These are phyloP conservation scores for Macrosteles quadrilineatus DNA, from an alignment of 1,140 invertebrate species.

Conservation along the genomic window DNA sequence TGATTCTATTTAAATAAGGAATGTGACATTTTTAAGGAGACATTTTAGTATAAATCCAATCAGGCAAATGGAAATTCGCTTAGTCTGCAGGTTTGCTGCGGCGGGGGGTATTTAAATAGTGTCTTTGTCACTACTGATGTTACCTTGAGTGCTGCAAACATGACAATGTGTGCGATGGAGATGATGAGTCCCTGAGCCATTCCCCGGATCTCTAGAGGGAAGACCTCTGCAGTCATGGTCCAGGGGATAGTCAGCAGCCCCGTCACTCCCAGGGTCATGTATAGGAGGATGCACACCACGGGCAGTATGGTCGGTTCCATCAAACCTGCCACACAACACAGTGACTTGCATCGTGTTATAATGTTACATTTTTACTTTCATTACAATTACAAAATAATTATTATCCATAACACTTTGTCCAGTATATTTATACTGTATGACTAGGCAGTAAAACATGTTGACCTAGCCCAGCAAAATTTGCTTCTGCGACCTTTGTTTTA, in stretches of 20 bases:
- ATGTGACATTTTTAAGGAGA: too few species aligned
- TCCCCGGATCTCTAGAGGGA: slow-evolving; percentile 60
- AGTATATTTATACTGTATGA: too few species aligned
- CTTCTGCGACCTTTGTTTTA: too few species aligned
- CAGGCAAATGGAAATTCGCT: too few species aligned
- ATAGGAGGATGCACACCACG: slow-evolving; percentile 54
- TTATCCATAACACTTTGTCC: not conserved
- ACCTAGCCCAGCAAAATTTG: too few species aligned
- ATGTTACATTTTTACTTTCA: not conserved
- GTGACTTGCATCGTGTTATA: not conserved
- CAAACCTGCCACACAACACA: not conserved
- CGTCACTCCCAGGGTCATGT: slow-evolving; percentile 58
- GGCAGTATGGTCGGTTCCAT: slow-evolving; percentile 44
- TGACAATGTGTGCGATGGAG: slow-evolving; percentile 55
- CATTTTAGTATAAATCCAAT: too few species aligned
- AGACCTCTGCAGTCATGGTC: slow-evolving; percentile 63
- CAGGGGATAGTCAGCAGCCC: slow-evolving; percentile 61
- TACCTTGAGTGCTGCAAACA: slow-evolving; percentile 56
- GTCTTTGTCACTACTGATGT: too few species aligned
- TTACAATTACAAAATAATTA: not conserved
- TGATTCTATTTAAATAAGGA: too few species aligned
- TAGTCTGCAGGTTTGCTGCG: too few species aligned
- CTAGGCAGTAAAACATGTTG: too few species aligned
- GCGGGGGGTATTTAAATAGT: too few species aligned
- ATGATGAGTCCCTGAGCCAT: slow-evolving; percentile 56